phyloP scores from a whole-genome alignment of 1,140 invertebrate species.

The Drosophila murphyi region DNA sequence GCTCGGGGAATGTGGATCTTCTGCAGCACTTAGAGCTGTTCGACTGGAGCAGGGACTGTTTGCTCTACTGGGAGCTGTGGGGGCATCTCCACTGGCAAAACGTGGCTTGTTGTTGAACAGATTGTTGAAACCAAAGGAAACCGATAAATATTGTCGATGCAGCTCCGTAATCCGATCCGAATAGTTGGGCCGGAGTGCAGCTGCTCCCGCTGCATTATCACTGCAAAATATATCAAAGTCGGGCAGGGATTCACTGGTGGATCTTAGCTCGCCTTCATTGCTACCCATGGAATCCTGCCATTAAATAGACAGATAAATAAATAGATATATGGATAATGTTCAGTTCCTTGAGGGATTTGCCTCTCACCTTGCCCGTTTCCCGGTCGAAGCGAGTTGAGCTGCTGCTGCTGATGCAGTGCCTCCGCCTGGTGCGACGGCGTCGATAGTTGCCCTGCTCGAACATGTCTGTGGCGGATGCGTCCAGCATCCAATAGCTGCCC shows the following conservation, averaged over 20 bases:
- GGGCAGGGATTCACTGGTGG: slow-evolving; percentile 41
- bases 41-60: slow-evolving; percentile 57
- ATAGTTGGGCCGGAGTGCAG: slow-evolving; percentile 66
- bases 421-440: slow-evolving; percentile 86
- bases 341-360: not conserved
- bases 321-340: not conserved
- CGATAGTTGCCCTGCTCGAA: slow-evolving; percentile 96
- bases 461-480: slow-evolving; percentile 94
- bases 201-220: slow-evolving; percentile 25
- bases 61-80: not conserved
- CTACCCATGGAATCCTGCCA: slow-evolving; percentile 54
- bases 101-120: slow-evolving; percentile 63
- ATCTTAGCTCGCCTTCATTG: slow-evolving; percentile 46
- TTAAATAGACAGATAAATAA: no score
- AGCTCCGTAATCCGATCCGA: slow-evolving; percentile 80
- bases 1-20: slow-evolving; percentile 73
- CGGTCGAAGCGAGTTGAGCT: slow-evolving; percentile 45
- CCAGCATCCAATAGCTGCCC: slow-evolving; percentile 94
- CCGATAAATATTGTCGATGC: slow-evolving; percentile 79
- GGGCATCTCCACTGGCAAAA: slow-evolving; percentile 1
- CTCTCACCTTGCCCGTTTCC: slow-evolving; percentile 44
- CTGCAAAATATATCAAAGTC: slow-evolving; percentile 75
- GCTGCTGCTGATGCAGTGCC: slow-evolving; percentile 56
- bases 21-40: slow-evolving; percentile 17
- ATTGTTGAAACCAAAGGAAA: slow-evolving; percentile 78